Conservation (phyloP, 2,888 invertebrate genomes). For the Nomada goodeniana region DNA sequence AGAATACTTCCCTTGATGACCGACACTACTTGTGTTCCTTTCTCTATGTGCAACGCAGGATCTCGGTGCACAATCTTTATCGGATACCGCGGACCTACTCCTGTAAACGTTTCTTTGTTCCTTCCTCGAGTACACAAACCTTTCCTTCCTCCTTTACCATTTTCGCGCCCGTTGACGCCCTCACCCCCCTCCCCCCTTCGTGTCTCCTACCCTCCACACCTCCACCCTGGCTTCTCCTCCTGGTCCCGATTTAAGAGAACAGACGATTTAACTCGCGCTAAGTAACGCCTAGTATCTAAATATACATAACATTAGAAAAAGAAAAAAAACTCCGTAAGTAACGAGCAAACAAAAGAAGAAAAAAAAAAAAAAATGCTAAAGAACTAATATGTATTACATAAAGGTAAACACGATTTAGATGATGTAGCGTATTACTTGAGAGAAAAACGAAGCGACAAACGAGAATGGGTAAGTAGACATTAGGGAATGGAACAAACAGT, state of each 20-base stretch:
- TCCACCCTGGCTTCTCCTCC: conserved; percentile 37
- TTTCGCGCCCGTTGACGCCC: conserved; percentile 16
- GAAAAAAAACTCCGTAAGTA: conserved; percentile 23
- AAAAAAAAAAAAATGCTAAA: conserved; percentile 18
- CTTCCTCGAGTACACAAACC: not conserved
- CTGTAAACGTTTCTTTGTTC: not conserved
- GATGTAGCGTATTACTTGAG: conserved; percentile 57
- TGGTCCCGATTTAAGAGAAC: conserved; percentile 19
- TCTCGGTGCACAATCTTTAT: not conserved
- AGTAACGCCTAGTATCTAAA: conserved; percentile 67
- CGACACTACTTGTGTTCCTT: not conserved
- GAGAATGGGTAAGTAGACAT: conserved; percentile 5
- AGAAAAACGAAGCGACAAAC: conserved; percentile 29
- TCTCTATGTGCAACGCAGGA: conserved; percentile 9
- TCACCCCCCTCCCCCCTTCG: not conserved
- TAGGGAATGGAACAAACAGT: not conserved
- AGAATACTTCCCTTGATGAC: not conserved
- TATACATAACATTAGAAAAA: conserved; percentile 51
- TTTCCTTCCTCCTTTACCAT: not conserved
- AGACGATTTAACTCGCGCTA: conserved; percentile 57
- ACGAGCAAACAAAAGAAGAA: conserved; percentile 40
- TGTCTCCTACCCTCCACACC: not conserved
- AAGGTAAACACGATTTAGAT: conserved; percentile 51
- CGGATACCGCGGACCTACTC: conserved; percentile 2
- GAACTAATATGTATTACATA: conserved; percentile 13